These are phyloP conservation scores for Laticauda laticaudata DNA, from an alignment of 2,113 vertebrate genomes.

Conservation along the genomic window DNA sequence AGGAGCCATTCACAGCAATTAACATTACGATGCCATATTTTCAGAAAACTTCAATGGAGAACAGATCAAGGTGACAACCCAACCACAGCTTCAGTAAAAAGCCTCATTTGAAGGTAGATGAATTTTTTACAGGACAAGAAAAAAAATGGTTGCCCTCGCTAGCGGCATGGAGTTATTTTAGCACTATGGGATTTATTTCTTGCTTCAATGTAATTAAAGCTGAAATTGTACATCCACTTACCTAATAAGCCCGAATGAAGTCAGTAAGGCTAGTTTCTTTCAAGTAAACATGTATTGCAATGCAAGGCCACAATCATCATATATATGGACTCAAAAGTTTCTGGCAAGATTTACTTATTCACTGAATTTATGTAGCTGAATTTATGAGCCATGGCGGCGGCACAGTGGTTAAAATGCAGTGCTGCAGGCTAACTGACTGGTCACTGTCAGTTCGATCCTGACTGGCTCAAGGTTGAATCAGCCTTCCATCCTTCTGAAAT, in stretches of 20 bases:
- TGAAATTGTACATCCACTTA: not conserved
- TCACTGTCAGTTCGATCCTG: not conserved
- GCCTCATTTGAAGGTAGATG: not conserved
- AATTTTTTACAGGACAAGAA: not conserved
- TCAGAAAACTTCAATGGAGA: not conserved
- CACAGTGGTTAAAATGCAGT: not conserved
- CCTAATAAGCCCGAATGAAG: not conserved
- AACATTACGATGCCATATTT: not conserved
- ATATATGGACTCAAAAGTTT: not conserved
- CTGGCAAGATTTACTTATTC: not conserved
- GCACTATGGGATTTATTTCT: not conserved
- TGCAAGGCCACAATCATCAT: not conserved
- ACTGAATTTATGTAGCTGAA: not conserved
- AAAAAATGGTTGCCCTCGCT: not conserved
- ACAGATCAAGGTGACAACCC: not conserved
- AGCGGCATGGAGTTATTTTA: not conserved
- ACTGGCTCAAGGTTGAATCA: not conserved
- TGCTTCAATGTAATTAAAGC: not conserved
- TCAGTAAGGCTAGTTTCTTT: not conserved
- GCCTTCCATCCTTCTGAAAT: not conserved
- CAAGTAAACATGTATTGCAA: not conserved
- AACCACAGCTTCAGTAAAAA: not conserved
- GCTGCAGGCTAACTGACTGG: not conserved
- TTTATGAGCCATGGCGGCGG: not conserved
- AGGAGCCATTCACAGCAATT: not conserved